A percentile compares a stretch with the other conserved stretches of the same genome.
Conservation (phyloP, 2,888 invertebrate species). For the Serrognathus titanus region DNA sequence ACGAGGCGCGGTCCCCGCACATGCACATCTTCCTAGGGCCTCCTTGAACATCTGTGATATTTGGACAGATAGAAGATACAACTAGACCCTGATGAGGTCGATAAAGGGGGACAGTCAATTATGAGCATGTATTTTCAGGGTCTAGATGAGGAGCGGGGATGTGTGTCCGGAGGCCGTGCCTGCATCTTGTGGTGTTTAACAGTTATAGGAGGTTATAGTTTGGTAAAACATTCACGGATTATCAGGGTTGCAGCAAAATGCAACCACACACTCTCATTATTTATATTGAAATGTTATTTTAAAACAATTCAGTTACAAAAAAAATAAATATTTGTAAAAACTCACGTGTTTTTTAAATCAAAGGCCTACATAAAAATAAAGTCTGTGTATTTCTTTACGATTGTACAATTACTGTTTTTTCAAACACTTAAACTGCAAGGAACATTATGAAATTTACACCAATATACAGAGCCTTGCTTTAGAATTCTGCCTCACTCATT, state of each 20-base stretch:
- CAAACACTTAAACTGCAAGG: too few species aligned
- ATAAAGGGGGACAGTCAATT: too few species aligned
- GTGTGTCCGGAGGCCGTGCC: constrained; percentile 5
- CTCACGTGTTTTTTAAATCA: constrained; percentile 1
- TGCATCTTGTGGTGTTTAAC: constrained; percentile 25
- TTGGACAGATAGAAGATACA: not conserved
- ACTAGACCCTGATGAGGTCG: too few species aligned
- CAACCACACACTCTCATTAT: constrained; percentile 40
- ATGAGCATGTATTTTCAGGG: too few species aligned
- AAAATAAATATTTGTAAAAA: constrained; percentile 47
- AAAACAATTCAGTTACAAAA: constrained; percentile 47
- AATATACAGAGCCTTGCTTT: not conserved
- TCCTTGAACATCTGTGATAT: constrained; percentile 4
- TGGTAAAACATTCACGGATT: constrained; percentile 32
- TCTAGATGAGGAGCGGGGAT: constrained; percentile 1
- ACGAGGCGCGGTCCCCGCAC: constrained; percentile 16
- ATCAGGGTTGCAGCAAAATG: constrained; percentile 30
- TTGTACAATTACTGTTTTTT: too few species aligned
- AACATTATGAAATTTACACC: too few species aligned
- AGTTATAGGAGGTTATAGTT: constrained; percentile 37
- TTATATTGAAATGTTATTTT: constrained; percentile 48
- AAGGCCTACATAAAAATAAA: too few species aligned
- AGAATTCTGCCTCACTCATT: not conserved
- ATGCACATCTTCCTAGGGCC: not conserved
- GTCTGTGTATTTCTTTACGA: too few species aligned